A percentile compares a stretch with the other conserved stretches of the same genome.
phyloP scores from a whole-genome alignment of 2,888 invertebrate species.

The Apodemia hepburni region DNA sequence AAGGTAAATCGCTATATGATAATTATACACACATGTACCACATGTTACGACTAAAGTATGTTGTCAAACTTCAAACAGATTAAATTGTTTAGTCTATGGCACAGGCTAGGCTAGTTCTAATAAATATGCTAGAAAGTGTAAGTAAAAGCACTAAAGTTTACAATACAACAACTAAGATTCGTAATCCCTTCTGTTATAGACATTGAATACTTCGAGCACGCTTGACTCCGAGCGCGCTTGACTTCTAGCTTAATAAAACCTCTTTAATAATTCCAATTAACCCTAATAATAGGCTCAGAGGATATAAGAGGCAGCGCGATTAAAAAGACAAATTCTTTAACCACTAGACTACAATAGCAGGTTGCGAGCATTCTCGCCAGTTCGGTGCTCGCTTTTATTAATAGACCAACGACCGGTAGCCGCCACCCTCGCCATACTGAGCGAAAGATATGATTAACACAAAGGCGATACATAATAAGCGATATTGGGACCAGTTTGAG shows the following conservation, averaged over 20 bases:
- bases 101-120: too few relatives aligned
- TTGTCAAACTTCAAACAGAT: too few relatives aligned
- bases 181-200: not conserved
- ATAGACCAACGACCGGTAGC: slow-evolving; percentile 75
- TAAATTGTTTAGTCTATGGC: too few relatives aligned
- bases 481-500: slow-evolving; percentile 72
- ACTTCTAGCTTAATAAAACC: slow-evolving; percentile 65
- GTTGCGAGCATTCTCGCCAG: slow-evolving; percentile 63
- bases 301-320: slow-evolving; percentile 63
- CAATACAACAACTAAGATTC: not conserved
- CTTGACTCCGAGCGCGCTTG: slow-evolving; percentile 62
- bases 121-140: too few relatives aligned
- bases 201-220: slow-evolving; percentile 32
- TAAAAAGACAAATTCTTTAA: slow-evolving; percentile 78
- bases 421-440: slow-evolving; percentile 60
- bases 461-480: slow-evolving; percentile 75
- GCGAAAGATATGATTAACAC: slow-evolving; percentile 78
- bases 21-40: too few relatives aligned
- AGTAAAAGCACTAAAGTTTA: not conserved
- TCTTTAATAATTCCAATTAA: slow-evolving; percentile 78
- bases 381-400: slow-evolving; percentile 65
- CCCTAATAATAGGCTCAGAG: slow-evolving; percentile 74
- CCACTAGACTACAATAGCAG: slow-evolving; percentile 74
- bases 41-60: too few relatives aligned
- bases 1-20: too few relatives aligned